These are phyloP conservation scores for Heliconius ethilla DNA, from an alignment of 2,888 invertebrate species.

Conservation along the genomic window DNA sequence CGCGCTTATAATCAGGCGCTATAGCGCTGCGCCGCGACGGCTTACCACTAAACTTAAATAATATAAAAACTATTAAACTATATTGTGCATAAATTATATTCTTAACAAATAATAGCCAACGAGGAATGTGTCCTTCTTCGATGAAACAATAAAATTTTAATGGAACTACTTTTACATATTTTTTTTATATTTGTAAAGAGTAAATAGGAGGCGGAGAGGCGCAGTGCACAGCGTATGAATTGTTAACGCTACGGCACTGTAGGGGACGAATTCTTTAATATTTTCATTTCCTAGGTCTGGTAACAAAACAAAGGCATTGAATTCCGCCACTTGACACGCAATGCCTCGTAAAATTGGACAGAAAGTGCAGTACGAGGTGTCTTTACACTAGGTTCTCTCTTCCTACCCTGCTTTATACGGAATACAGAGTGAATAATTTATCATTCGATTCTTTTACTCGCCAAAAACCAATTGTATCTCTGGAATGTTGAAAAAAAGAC, in stretches of 20 bases:
- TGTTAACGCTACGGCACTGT: neutral
- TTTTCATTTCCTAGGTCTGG: no score
- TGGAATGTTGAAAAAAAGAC: no score
- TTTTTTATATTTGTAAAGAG: neutral
- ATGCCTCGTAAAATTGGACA: neutral
- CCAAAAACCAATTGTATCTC: no score
- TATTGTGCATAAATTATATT: neutral
- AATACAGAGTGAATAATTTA: no score
- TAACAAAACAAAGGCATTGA: no score
- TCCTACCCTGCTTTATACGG: neutral
- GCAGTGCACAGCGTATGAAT: neutral
- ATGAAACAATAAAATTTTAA: slow-evolving; percentile 18
- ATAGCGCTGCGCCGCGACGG: neutral
- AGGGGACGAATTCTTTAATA: neutral
- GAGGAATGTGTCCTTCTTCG: slow-evolving; percentile 19
- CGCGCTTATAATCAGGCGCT: neutral
- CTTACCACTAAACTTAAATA: neutral
- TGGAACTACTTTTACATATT: slow-evolving; percentile 15
- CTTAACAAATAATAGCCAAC: neutral
- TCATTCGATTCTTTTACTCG: no score
- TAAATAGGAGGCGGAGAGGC: neutral
- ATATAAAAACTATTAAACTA: neutral
- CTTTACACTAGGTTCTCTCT: neutral
- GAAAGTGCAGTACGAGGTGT: neutral
- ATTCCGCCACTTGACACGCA: neutral